phyloP scores from a whole-genome alignment of 2,113 vertebrate genomes.

The Opisthocomus hoazin region DNA sequence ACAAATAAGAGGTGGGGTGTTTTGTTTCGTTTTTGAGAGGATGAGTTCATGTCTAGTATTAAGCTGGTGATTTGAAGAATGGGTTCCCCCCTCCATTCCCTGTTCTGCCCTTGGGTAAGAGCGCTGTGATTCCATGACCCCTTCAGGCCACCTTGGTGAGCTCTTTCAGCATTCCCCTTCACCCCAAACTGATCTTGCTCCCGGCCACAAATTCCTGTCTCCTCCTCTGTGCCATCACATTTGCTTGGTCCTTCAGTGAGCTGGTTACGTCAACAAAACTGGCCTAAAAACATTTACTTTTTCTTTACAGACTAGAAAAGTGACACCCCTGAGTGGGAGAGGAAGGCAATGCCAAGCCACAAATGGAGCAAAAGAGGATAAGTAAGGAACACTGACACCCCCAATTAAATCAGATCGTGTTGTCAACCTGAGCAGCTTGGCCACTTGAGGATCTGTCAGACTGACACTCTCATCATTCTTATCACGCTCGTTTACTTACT shows the following conservation, averaged over 20 bases:
- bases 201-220: neutral
- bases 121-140: neutral
- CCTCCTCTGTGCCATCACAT: neutral
- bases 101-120: neutral
- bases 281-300: neutral
- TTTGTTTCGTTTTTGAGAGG: neutral
- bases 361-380: neutral
- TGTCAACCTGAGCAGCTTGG: neutral
- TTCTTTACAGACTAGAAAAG: neutral
- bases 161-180: neutral
- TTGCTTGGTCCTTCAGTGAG: neutral
- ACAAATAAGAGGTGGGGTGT: neutral
- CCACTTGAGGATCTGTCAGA: neutral
- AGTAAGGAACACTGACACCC: neutral
- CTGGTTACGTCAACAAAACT: neutral
- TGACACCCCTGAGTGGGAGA: neutral
- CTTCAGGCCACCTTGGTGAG: neutral
- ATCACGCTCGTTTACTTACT: neutral
- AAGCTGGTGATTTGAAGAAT: neutral
- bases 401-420: neutral
- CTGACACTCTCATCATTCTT: neutral
- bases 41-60: neutral
- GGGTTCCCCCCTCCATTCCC: neutral
- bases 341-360: neutral
- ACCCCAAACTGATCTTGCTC: neutral